Percentiles rank a stretch among this genome's conserved stretches.
These are phyloP conservation scores for Penaeus vannamei DNA, from an alignment of 1,140 invertebrate species.

Conservation along the genomic window DNA sequence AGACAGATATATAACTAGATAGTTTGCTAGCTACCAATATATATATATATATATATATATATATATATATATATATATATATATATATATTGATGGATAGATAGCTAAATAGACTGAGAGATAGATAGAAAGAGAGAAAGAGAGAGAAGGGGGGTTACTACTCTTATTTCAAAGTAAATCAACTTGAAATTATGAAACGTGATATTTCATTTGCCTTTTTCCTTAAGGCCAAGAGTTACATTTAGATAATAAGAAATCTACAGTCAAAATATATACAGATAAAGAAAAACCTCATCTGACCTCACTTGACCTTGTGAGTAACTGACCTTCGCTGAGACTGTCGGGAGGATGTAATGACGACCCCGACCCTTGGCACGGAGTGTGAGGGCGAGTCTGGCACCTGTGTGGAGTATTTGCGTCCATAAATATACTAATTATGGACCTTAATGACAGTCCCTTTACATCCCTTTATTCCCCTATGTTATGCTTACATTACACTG, in stretches of 20 bases:
- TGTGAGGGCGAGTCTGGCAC: conserved; percentile 71
- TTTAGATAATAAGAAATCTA: too few relatives aligned
- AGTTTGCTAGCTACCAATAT: background rate
- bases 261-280: too few relatives aligned
- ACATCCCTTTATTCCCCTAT: too few relatives aligned
- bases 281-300: too few relatives aligned
- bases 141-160: background rate
- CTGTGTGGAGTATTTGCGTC: conserved; percentile 51
- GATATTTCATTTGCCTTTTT: too few relatives aligned
- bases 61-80: background rate
- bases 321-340: conserved; percentile 88
- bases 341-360: conserved; percentile 93
- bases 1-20: background rate
- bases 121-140: background rate
- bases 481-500: too few relatives aligned
- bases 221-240: too few relatives aligned
- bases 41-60: background rate
- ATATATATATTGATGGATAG: background rate
- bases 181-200: too few relatives aligned
- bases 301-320: background rate
- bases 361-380: conserved; percentile 76
- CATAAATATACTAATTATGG: background rate
- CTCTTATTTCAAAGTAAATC: too few relatives aligned
- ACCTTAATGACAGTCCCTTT: background rate
- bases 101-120: background rate